These are phyloP conservation scores for Andricus curvator DNA, from an alignment of 2,888 invertebrate species.

Conservation along the genomic window DNA sequence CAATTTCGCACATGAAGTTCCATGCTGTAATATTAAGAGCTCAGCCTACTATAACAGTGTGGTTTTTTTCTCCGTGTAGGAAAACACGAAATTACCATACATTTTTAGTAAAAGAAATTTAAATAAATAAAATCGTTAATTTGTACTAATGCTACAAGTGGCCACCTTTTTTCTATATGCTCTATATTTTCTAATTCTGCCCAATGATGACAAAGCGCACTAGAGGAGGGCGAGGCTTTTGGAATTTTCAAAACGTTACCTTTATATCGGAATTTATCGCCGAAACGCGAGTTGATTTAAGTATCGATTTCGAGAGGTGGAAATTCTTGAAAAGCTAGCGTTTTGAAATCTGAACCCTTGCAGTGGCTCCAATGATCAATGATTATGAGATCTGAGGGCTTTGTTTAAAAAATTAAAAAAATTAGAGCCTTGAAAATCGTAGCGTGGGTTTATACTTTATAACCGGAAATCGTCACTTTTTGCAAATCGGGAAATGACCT, in stretches of 20 bases:
- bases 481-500: no score
- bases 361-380: slow-evolving; percentile 72
- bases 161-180: not conserved
- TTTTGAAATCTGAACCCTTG: slow-evolving; percentile 53
- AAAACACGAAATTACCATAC: no score
- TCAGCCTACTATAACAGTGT: no score
- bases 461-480: no score
- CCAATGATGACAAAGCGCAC: slow-evolving; percentile 72
- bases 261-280: slow-evolving; percentile 31
- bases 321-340: slow-evolving; percentile 45
- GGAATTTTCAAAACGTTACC: slow-evolving; percentile 48
- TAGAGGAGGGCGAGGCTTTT: slow-evolving; percentile 66
- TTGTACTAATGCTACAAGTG: no score
- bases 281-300: slow-evolving; percentile 23
- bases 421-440: no score
- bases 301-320: not conserved
- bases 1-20: no score
- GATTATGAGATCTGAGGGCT: slow-evolving; percentile 76
- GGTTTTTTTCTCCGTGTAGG: no score
- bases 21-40: no score
- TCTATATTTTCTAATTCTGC: slow-evolving; percentile 51
- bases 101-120: no score
- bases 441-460: no score
- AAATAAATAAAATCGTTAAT: no score
- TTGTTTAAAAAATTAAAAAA: not conserved